These are phyloP conservation scores for Blastobasis lacticolella DNA, from an alignment of 2,888 invertebrate species.

Conservation along the genomic window DNA sequence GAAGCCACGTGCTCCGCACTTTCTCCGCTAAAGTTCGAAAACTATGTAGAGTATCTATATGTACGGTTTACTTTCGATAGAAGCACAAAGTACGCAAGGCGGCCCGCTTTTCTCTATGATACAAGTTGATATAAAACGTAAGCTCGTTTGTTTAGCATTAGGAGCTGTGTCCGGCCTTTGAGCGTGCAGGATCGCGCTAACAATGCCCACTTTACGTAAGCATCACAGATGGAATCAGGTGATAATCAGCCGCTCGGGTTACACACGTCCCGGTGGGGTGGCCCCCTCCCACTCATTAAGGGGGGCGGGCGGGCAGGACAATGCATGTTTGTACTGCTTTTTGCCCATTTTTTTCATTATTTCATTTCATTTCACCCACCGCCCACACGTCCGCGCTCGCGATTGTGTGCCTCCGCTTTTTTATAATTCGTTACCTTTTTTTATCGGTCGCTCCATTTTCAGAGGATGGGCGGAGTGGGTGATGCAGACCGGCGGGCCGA, in stretches of 20 bases:
- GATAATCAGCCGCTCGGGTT: slow-evolving; percentile 66
- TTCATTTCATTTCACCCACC: slow-evolving; percentile 74
- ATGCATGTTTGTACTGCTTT: slow-evolving; percentile 75
- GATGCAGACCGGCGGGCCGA: slow-evolving; percentile 34
- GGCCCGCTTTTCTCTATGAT: too few species aligned
- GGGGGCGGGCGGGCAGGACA: slow-evolving; percentile 59
- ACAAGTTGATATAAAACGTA: too few species aligned
- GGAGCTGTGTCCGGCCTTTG: too few species aligned
- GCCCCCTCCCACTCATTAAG: slow-evolving; percentile 59
- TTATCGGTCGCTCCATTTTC: slow-evolving; percentile 74
- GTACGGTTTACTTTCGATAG: too few species aligned
- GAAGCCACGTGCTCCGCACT: too few species aligned
- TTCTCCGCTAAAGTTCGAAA: too few species aligned
- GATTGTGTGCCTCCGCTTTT: slow-evolving; percentile 71
- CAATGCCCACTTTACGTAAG: too few species aligned
- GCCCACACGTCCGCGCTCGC: slow-evolving; percentile 70
- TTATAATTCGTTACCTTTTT: slow-evolving; percentile 74
- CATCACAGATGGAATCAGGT: slow-evolving; percentile 57
- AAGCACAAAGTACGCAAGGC: too few species aligned
- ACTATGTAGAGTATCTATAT: too few species aligned
- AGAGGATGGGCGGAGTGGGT: slow-evolving; percentile 57
- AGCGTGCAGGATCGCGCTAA: too few species aligned
- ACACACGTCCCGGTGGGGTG: slow-evolving; percentile 29
- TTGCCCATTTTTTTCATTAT: slow-evolving; percentile 75
- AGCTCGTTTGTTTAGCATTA: too few species aligned